phyloP scores from a whole-genome alignment of 1,140 invertebrate genomes.

The Hydropsyche tenuis region DNA sequence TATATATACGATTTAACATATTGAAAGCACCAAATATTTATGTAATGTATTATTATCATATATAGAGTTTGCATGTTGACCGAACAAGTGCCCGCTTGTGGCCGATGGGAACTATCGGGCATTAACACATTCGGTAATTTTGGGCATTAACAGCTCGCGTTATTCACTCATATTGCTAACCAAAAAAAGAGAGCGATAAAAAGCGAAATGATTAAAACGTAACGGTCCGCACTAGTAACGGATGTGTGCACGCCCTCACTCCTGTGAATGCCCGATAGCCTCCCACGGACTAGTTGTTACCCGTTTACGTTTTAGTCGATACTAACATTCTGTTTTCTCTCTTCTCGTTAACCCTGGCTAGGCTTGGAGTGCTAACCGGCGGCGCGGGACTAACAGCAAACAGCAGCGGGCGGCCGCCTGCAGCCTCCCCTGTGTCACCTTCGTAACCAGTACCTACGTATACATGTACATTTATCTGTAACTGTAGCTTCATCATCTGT shows the following conservation, averaged over 20 bases:
- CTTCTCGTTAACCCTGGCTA: conserved; percentile 66
- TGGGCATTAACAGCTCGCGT: conserved; percentile 47
- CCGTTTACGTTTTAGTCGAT: conserved; percentile 62
- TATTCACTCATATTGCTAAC: conserved; percentile 43
- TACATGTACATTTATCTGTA: conserved; percentile 32
- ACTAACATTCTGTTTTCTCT: conserved; percentile 65
- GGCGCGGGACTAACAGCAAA: conserved; percentile 54
- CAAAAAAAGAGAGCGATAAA: neutral
- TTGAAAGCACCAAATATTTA: neutral
- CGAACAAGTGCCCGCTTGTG: conserved; percentile 30
- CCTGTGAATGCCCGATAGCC: conserved; percentile 30
- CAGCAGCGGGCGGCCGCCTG: conserved; percentile 37
- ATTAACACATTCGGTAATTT: conserved; percentile 57
- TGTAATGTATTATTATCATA: too few species aligned
- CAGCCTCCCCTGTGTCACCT: conserved; percentile 34
- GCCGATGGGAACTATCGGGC: conserved; percentile 62
- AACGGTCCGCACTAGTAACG: conserved; percentile 53
- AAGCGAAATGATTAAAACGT: conserved; percentile 57
- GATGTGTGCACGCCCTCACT: conserved; percentile 52
- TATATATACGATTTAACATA: neutral
- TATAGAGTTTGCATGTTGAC: conserved; percentile 33
- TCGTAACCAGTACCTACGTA: conserved; percentile 39
- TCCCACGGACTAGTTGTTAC: conserved; percentile 42
- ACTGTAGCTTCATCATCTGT: conserved; percentile 42
- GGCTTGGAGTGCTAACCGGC: conserved; percentile 72